Conservation (phyloP, 2,888 invertebrate genomes). For the Allygus modestus region DNA sequence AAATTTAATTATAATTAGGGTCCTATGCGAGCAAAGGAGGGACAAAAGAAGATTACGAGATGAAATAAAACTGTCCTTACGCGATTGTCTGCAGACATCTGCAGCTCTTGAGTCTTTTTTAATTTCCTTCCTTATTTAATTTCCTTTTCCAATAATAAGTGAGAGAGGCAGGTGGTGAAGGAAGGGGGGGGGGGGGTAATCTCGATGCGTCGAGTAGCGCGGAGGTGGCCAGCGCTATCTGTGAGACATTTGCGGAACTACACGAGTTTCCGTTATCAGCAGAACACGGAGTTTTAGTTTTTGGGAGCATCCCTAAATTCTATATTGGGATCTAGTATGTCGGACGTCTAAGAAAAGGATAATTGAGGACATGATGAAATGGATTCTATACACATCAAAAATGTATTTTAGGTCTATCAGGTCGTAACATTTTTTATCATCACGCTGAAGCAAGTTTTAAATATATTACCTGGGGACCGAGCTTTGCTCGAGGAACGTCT, state of each 20-base stretch:
- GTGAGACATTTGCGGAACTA: conserved; percentile 13
- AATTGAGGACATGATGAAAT: too few relatives aligned
- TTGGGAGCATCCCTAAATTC: too few relatives aligned
- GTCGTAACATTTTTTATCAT: too few relatives aligned
- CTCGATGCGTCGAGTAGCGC: neutral
- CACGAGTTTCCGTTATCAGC: neutral
- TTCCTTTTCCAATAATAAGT: conserved; percentile 52
- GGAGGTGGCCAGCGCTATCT: conserved; percentile 20
- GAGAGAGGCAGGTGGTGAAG: neutral
- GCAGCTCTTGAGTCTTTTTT: conserved; percentile 53
- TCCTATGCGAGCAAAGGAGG: neutral
- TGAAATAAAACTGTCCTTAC: conserved; percentile 34
- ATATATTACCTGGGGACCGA: too few relatives aligned
- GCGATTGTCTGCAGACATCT: conserved; percentile 37
- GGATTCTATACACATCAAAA: too few relatives aligned
- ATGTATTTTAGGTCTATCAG: too few relatives aligned
- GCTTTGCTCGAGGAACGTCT: too few relatives aligned
- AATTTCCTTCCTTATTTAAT: conserved; percentile 57
- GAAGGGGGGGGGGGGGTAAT: neutral
- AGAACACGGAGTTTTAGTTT: neutral
- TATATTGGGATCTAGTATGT: too few relatives aligned
- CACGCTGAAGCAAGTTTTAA: too few relatives aligned
- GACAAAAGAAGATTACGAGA: neutral
- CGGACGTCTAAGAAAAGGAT: too few relatives aligned
- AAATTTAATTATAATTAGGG: conserved; percentile 23